These are phyloP conservation scores for Phoenicopterus ruber DNA, from an alignment of 2,113 vertebrate genomes.

Conservation along the genomic window DNA sequence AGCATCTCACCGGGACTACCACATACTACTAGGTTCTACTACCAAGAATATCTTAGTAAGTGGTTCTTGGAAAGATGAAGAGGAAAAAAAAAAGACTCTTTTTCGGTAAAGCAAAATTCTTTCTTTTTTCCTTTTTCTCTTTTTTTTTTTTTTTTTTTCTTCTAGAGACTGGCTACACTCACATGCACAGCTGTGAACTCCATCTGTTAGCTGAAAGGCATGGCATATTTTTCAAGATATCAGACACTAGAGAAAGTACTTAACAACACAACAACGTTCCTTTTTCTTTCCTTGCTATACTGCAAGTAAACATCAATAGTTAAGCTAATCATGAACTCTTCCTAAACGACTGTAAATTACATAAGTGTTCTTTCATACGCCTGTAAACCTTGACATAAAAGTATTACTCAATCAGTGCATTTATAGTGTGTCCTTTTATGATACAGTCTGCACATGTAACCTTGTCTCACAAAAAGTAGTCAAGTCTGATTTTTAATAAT, in stretches of 20 bases:
- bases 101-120: neutral
- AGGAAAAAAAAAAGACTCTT: neutral
- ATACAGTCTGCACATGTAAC: neutral
- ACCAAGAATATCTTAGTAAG: neutral
- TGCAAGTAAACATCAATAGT: conserved; percentile 2
- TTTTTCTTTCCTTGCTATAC: neutral
- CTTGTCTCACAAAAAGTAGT: neutral
- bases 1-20: neutral
- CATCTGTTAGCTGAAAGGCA: conserved; percentile 45
- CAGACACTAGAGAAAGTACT: conserved; percentile 29
- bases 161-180: neutral
- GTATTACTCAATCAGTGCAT: neutral
- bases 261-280: neutral
- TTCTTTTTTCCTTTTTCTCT: neutral
- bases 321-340: conserved; percentile 32
- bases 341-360: conserved; percentile 16
- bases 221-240: conserved; percentile 4
- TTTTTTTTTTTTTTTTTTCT: neutral
- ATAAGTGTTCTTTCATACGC: neutral
- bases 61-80: neutral
- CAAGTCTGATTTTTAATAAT: neutral
- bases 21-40: neutral
- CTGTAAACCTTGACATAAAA: conserved; percentile 7
- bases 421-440: neutral
- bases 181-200: conserved; percentile 49